phyloP scores from a whole-genome alignment of 2,113 vertebrate genomes.

The Oryzias woworae region DNA sequence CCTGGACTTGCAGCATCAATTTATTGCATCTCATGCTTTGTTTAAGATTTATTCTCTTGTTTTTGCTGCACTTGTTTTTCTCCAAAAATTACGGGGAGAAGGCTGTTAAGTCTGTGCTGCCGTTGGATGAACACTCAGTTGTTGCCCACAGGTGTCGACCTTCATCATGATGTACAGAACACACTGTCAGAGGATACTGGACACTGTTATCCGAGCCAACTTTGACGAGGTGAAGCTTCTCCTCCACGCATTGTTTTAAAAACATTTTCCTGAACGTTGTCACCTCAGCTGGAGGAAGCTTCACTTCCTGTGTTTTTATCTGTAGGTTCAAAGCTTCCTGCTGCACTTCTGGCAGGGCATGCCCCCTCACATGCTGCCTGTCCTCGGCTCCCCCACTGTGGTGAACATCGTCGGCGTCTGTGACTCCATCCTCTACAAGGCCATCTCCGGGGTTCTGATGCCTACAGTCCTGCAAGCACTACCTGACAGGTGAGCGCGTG shows the following conservation, averaged over 20 bases:
- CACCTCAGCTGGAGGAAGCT: background rate
- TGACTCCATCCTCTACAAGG: slow-evolving; percentile 98
- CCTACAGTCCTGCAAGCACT: slow-evolving; percentile 96
- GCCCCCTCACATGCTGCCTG: slow-evolving; percentile 97
- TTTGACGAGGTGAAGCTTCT: slow-evolving; percentile 90
- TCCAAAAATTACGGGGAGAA: slow-evolving; percentile 11
- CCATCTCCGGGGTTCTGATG: slow-evolving; percentile 98
- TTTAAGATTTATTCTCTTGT: slow-evolving; percentile 72
- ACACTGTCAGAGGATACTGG: slow-evolving; percentile 98
- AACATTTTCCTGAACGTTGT: too few relatives aligned
- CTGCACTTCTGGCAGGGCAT: slow-evolving; percentile 99
- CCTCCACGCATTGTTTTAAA: background rate
- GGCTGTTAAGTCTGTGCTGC: slow-evolving; percentile 27
- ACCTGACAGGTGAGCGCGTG: slow-evolving; percentile 87
- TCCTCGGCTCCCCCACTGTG: slow-evolving; percentile 92
- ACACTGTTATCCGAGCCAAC: slow-evolving; percentile 99
- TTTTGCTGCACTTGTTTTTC: slow-evolving; percentile 44
- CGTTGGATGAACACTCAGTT: slow-evolving; percentile 36
- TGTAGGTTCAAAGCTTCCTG: slow-evolving; percentile 98
- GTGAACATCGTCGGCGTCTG: slow-evolving; percentile 98
- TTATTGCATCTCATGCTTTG: slow-evolving; percentile 66
- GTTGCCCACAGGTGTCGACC: slow-evolving; percentile 87
- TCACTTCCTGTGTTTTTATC: background rate
- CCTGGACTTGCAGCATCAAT: slow-evolving; percentile 62
- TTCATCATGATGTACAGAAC: slow-evolving; percentile 99